Base-by-base conservation (phyloP, 2,888 invertebrate species). In the Sepiola atlantica region DNA sequence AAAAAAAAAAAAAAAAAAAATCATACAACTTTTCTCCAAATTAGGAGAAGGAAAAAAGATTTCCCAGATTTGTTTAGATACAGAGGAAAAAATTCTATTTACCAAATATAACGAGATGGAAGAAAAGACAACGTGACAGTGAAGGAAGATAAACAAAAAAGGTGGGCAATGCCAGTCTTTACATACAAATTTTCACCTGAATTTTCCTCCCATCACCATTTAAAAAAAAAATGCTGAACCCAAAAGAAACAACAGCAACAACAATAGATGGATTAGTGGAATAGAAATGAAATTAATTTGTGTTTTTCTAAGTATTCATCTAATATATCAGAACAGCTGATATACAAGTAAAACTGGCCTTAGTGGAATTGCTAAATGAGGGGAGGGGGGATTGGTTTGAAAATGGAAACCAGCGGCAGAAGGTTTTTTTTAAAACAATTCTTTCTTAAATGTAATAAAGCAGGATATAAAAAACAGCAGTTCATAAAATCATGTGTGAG, bases 251-350 rank as follows among this genome's bases (percentile, higher is more conserved):
- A 77, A 32, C 77, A 77, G 18, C 77, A 77, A 32, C 77, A 77
- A 77, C 77, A 77, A 77, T n/a, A 77, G 61, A 61, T 61, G 61
- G 61, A 28, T 61, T 28, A n/a, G 77, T 77, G 77, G n/a, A n/a
- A 77, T 77, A 77, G n/a, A 77, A 77, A 77, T 77, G 77, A 77
- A 77, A 32, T 77, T 32, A 77, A 32, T 77, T 77, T 77, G n/a
- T 77, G n/a, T 77, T 77, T 77, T n/a, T 77, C 77, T 77, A 77
- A 77, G n/a, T 77, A n/a, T 77, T 77, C 77, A 77, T 77, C 77
- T 77, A 77, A 77, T n/a, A 77, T 28, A 77, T 77, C 77, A 77
- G 77, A 77, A 77, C 77, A 77, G n/a, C n/a, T 77, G 32, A 77
- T 77, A 77, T 32, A 77, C 77, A 77, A 32, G n/a, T 77, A 77